Evolutionary conservation across 2,113 vertebrate species (phyloP), one percentile per base, ranked within the genome.

Genomic region (Martes martes): DNA sequence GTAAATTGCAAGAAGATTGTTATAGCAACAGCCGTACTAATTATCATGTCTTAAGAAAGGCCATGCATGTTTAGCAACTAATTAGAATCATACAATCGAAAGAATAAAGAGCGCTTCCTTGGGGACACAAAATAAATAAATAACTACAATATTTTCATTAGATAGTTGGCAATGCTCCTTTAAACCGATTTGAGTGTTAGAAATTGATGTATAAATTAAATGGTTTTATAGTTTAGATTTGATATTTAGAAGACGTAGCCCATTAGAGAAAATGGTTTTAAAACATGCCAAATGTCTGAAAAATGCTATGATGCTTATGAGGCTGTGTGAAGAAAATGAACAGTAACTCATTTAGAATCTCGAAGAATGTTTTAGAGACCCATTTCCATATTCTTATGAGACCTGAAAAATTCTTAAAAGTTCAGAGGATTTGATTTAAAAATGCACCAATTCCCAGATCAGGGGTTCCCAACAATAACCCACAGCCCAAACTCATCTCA

Each of bases 91-190:
- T 59, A 92, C 28, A 94, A 95, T 92, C 67, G 96, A 89, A 96
- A 91, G 52, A 97, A 96, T 92, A 94, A 97, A 96, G 76, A 96
- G 55, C 50, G 82, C 36, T 95, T 97, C 74, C 57, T 74, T 81
- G 61, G 80, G 81, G 65, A 92, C 83, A 83, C 63, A 74, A 97
- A 97, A 97, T 97, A 97, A 97, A 97, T 95, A 95, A 97, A 96
- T 95, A 96, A 96, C 7, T 96, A 92, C 13, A 95, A 90, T 95
- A 88, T 91, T 95, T 89, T 96, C 93, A 97, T 96, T 97, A 97
- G 57, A 33, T 82, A 76, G n/a, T 89, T 96, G 80, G 63, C 88
- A 84, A 57, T 94, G 95, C 87, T 92, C 84, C 85, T 92, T 95
- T 94, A 63, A 97, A 87, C 83, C 42, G 94, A 89, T 81, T 78